Evolutionary conservation across 2,888 invertebrate species (phyloP), one percentile per base, ranked within the genome.

Genomic region (Hirtodrosophila duncani): DNA sequence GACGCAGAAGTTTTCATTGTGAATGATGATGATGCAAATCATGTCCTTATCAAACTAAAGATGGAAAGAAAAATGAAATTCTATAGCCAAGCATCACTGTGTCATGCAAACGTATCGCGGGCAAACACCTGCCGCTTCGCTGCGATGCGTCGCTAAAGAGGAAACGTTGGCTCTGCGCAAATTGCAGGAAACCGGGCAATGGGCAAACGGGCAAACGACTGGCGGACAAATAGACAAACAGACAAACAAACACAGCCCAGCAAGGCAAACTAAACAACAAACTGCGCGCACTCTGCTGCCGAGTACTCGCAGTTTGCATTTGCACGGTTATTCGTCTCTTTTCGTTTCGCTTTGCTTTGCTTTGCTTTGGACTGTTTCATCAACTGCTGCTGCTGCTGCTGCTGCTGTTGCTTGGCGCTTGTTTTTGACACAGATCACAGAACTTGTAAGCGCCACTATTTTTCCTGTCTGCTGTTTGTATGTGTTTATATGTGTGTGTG

Each of bases 361-460:
- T 31, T 20, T 29, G 9, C 24, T 8, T 16, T 41, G 18, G 27
- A n/a, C 10, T 18, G 2, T 17, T 11, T 9, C 18, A 4, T 33
- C 21, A 34, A n/a, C 20, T 37, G 13, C 11, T 33, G 30, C 24
- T 37, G 17, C 16, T 16, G 13, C 29, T 14, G 14, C 27, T 26
- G 20, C 10, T 34, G 14, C 41, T 58, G 39, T 39, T 50, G n/a
- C n/a, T n/a, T n/a, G 52, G 36, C 33, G 24, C 48, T 55, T 67
- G 41, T 59, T 60, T 77, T 60, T 68, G 69, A 63, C 78, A 77
- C 78, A 72, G 78, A 77, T 72, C 71, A 72, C 50, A 53, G 74
- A 60, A 77, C 66, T 69, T 46, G 78, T 52, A 51, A 59, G 50
- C 69, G 69, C 53, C 38, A 46, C 56, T 63, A 50, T 51, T 65